Conservation (phyloP, 2,113 vertebrate species). For the Lichenostomus cassidix region DNA sequence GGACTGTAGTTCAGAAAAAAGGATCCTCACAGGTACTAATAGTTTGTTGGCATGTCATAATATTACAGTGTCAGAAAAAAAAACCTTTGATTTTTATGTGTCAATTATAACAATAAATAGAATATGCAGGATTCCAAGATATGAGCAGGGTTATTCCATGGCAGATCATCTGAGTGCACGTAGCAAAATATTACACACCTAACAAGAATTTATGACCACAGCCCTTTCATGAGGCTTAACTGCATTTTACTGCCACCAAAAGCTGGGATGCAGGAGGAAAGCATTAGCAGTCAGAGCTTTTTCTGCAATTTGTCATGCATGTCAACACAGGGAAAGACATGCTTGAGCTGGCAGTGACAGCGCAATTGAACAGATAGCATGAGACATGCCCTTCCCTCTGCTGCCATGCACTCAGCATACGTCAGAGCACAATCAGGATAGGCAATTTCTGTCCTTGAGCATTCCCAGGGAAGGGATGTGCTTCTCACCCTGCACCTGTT, state of each 20-base stretch:
- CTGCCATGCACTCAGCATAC: neutral
- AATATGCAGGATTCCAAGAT: neutral
- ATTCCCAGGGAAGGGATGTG: neutral
- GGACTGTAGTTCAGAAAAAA: neutral
- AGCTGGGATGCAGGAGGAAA: neutral
- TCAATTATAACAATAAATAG: neutral
- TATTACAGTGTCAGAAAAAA: neutral
- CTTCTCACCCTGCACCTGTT: neutral
- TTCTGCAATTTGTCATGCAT: neutral
- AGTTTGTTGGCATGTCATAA: neutral
- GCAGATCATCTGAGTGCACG: accelerated
- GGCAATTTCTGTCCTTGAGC: neutral
- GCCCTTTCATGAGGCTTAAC: neutral
- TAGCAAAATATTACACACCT: neutral
- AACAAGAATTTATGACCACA: neutral
- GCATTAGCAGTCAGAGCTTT: neutral
- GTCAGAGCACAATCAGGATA: neutral
- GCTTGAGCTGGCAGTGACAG: constrained; percentile 14
- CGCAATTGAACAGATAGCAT: neutral
- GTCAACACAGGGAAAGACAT: neutral
- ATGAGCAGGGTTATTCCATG: neutral
- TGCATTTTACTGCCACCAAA: accelerated
- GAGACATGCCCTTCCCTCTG: neutral
- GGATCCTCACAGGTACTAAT: neutral
- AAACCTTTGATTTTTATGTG: neutral